Evolutionary conservation across 2,888 invertebrate genomes (phyloP), one percentile per base, ranked within the genome.

Genomic region (Antitype chi): DNA sequence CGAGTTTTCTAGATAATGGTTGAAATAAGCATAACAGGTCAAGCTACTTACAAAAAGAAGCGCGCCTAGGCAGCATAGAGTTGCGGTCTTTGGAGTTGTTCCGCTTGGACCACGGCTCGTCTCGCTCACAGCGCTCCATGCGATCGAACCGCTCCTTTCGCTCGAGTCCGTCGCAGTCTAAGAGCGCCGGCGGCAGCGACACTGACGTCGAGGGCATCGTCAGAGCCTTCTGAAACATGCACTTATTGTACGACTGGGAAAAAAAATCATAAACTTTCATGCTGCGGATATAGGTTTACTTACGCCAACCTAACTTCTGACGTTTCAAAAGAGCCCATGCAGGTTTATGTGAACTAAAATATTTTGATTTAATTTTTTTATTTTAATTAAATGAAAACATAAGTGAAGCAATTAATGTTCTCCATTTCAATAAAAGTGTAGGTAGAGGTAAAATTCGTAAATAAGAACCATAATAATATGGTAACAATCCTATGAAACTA

Each of bases 161-260:
- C n/a, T 79, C 78, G 4, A 72, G 32, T 17, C 77, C 38, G 4
- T 66, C 77, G 62, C 78, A 63, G 67, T 78, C 55, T 80, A 73
- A 8, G 86, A 84, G 28, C 52, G 60, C 80, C 55, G 59, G 84
- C 52, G 81, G 80, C 80, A 68, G 82, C 81, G 75, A 78, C 72
- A 81, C 76, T 72, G 82, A 79, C 73, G 78, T 76, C 55, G 88
- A 82, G 83, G 90, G 93, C 92, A 95, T 89, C 77, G 93, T 90
- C 86, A 95, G 90, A 64, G 94, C 93, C 92, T 94, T 95, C 96
- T 96, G 93, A 88, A 95, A 95, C 91, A 91, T 60, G 38, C 73
- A 28, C 57, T 60, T 83, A 70, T 70, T 85, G 71, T 71, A 85
- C 59, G 47, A 75, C 63, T 68, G 72, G 25, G 23, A 38, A 68